A percentile compares a stretch with the other conserved stretches of the same genome.
Conservation (phyloP, 2,113 vertebrate species). For the Chionodraco myersi region DNA sequence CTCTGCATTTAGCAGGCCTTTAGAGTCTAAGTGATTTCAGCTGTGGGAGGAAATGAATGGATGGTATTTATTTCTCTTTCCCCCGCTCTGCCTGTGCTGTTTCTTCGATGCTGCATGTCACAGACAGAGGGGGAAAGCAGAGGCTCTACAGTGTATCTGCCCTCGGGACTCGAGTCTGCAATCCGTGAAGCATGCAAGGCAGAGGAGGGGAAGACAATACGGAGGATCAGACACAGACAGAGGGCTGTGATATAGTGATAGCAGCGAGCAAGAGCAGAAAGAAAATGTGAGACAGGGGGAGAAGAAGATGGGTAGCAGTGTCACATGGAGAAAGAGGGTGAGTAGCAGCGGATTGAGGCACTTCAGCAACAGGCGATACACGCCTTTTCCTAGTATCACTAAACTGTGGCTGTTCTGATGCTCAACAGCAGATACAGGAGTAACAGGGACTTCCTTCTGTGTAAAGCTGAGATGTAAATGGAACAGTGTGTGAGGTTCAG, state of each 20-base stretch:
- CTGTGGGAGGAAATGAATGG: slow-evolving; percentile 82
- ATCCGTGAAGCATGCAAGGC: slow-evolving; percentile 68
- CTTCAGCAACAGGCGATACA: slow-evolving; percentile 76
- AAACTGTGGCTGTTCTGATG: slow-evolving; percentile 8
- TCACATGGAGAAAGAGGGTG: slow-evolving; percentile 66
- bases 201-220: slow-evolving; percentile 62
- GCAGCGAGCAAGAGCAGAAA: slow-evolving; percentile 41
- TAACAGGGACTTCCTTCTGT: slow-evolving; percentile 53
- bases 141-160: slow-evolving; percentile 61
- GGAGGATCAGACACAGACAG: slow-evolving; percentile 46
- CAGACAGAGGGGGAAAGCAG: slow-evolving; percentile 47
- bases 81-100: slow-evolving; percentile 51
- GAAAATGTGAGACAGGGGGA: slow-evolving; percentile 60
- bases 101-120: slow-evolving; percentile 50
- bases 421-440: neutral
- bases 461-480: slow-evolving; percentile 38
- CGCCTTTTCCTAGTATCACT: slow-evolving; percentile 72
- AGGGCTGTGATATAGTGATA: slow-evolving; percentile 66
- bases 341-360: slow-evolving; percentile 56
- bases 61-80: slow-evolving; percentile 78
- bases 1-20: slow-evolving; percentile 60
- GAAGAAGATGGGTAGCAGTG: slow-evolving; percentile 59
- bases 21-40: slow-evolving; percentile 79
- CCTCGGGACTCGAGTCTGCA: slow-evolving; percentile 66
- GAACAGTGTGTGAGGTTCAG: slow-evolving; percentile 19